A percentile compares a stretch with the other conserved stretches of the same genome.
Conservation (phyloP, 1,140 invertebrate species). For the Diploscapter pachys region DNA sequence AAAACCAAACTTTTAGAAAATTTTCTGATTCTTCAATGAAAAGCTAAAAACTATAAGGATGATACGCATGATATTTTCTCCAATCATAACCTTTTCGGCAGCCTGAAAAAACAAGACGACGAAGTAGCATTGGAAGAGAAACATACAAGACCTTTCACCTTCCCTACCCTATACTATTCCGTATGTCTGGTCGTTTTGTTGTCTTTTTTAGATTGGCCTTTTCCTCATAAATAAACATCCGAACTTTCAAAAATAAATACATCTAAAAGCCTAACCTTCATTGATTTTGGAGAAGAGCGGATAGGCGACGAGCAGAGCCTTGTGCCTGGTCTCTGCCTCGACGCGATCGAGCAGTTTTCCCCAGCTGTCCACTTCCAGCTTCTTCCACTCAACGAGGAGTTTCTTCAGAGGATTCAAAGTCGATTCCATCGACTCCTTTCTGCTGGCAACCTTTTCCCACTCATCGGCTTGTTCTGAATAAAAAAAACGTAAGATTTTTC, state of each 20-base stretch:
- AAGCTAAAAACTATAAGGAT: no score
- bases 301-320: constrained; percentile 43
- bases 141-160: no score
- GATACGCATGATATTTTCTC: no score
- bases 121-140: no score
- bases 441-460: constrained; percentile 71
- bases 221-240: constrained; percentile 8
- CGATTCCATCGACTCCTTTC: constrained; percentile 74
- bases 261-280: neutral
- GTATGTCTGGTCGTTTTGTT: no score
- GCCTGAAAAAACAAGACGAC: no score
- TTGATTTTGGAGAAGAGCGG: constrained; percentile 39
- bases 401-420: constrained; percentile 72
- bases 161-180: no score
- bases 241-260: neutral
- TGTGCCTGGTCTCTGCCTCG: constrained; percentile 51
- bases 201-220: neutral
- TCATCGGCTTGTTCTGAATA: constrained; percentile 47
- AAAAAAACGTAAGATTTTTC: constrained; percentile 21
- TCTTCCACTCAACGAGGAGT: constrained; percentile 83
- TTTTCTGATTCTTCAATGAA: no score
- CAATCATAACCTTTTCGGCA: no score
- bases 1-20: no score
- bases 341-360: constrained; percentile 71
- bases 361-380: constrained; percentile 76